Conservation (phyloP, 2,797 vertebrate genomes). For the Spinus pinus region DNA sequence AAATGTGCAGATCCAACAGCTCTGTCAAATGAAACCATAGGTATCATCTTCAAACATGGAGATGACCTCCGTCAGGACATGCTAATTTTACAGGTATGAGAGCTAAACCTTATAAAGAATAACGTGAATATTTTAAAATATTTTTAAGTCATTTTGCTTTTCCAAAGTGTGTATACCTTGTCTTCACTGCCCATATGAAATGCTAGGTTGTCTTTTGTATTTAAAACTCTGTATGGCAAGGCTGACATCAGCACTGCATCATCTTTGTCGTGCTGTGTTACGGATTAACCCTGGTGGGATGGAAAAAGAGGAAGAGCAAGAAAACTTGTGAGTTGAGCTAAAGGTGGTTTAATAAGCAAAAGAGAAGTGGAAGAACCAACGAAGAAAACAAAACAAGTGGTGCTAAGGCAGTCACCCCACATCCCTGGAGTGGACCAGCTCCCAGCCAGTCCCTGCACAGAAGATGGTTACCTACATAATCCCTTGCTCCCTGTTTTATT, state of each 20-base stretch:
- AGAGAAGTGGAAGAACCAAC: not conserved
- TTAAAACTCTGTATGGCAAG: not conserved
- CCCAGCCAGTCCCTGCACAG: not conserved
- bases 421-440: not conserved
- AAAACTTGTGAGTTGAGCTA: not conserved
- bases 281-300: not conserved
- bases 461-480: not conserved
- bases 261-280: not conserved
- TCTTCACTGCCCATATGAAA: not conserved
- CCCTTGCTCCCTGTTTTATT: not conserved
- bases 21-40: conserved; percentile 91
- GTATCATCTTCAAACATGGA: conserved; percentile 97
- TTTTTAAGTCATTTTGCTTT: not conserved
- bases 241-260: not conserved
- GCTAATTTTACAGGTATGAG: conserved; percentile 94
- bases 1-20: conserved; percentile 91
- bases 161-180: not conserved
- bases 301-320: not conserved
- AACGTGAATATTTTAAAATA: not conserved
- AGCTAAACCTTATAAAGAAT: not conserved
- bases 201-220: not conserved
- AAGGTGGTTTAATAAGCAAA: not conserved
- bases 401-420: not conserved
- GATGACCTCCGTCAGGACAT: conserved; percentile 98
- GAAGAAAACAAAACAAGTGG: not conserved